Evolutionary conservation across 2,113 vertebrate genomes (phyloP), one percentile per base, ranked within the genome.

Genomic region (Hylia prasina): DNA sequence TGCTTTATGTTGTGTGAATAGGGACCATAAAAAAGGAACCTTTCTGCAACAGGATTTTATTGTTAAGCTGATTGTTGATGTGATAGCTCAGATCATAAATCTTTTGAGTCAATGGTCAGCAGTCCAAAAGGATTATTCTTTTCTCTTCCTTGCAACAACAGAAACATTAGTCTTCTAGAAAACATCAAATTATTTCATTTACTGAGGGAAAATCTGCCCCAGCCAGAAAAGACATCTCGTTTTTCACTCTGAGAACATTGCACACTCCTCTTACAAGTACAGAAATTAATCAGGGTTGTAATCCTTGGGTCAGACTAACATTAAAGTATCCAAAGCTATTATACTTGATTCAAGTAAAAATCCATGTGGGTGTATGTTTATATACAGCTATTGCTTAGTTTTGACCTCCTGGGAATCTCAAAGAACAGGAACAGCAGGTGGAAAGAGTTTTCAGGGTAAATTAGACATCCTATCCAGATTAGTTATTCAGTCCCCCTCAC

Each of bases 21-120:
- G 88, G 53, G 42, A 54, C 51, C 61, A 85, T 93, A 64, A 87
- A 94, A 82, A 92, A 81, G 63, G 40, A 87, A 82, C 70, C 71
- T 81, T 86, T 78, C 44, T 68, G 42, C 81, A 58, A 63, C 57
- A 94, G 40, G 21, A 30, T 94, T 94, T 95, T 94, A 82, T 96
- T 96, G 85, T 96, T 90, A 88, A 81, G 27, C 50, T 86, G 78
- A 82, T 89, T 83, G 82, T 95, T 94, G 92, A 42, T 94, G 86
- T 42, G 82, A 64, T 83, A 95, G 58, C 60, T 89, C 60, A 27
- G 87, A 63, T 53, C 50, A 60, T 91, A 83, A 87, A 86, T 92
- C 91, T 92, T 90, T 91, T 83, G 77, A 78, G 63, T 60, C 71
- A 90, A 42, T 82, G 82, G 57, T 78, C 47, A 89, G 35, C 1